Evolutionary conservation across 2,888 invertebrate species (phyloP), one percentile per base, ranked within the genome.

Genomic region (Protodeltote pygarga): DNA sequence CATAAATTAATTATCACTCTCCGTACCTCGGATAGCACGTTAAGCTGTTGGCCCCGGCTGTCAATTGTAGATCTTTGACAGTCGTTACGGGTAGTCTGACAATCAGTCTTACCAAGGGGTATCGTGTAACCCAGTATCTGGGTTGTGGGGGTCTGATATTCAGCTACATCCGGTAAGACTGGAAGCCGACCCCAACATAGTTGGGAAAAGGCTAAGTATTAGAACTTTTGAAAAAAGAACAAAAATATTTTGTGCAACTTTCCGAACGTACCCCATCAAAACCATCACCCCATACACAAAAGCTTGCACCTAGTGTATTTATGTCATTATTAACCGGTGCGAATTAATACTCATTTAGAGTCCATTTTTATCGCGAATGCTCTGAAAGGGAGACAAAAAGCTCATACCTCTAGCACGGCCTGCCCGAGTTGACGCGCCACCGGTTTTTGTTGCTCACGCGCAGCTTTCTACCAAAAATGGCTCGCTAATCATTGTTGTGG

Each of bases 261-360:
- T 10, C 10, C 4, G 10, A 8, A 11, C 3, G 13, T 8, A 8
- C n/a, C 3, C 9, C 3, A 16, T n/a, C 5, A 31, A 24, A 31
- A 53, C n/a, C n/a, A n/a, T n/a, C 89, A 82, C 38, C 84, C 89
- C 85, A 76, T 90, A 81, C 46, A 44, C 28, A 31, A 49, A 72
- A 71, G 66, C 74, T 71, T 72, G 82, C 79, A 78, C 79, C 83
- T 85, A 87, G 82, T 75, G 83, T 91, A 91, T 91, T 92, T 92
- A 91, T 92, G 92, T 92, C 92, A 92, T 91, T 91, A 92, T 92
- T 92, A 92, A 89, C 88, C 81, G 82, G 85, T 79, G 88, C 81
- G 87, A 91, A 91, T 91, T 90, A 92, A 91, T 91, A 87, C 89
- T 89, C 89, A 89, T 92, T 90, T 88, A 82, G 83, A 76, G 85